Conservation (phyloP, 2,113 vertebrate genomes). For the Alectura lathami region DNA sequence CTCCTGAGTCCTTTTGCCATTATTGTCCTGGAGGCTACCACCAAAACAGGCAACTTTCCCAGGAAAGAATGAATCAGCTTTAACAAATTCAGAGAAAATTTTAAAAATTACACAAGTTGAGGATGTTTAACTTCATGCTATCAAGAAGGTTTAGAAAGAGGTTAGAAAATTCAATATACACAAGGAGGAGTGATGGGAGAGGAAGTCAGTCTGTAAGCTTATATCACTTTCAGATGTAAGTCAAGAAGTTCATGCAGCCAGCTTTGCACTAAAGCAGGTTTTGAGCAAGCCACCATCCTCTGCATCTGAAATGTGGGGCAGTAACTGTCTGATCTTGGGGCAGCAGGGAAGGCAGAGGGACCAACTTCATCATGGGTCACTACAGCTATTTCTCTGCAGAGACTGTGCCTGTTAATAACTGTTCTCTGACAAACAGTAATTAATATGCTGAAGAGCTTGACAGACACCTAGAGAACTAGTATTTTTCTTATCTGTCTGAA, state of each 20-base stretch:
- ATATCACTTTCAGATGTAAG: background rate
- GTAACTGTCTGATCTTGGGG: background rate
- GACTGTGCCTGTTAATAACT: constrained; percentile 16
- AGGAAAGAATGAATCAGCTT: background rate
- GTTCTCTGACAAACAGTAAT: constrained; percentile 29
- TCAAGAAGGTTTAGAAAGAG: background rate
- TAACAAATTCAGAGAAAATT: background rate
- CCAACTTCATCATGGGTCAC: background rate
- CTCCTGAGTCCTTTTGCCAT: background rate
- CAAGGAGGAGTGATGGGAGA: background rate
- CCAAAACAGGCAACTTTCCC: background rate
- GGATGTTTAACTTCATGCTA: background rate
- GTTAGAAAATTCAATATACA: background rate
- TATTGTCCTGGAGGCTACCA: background rate
- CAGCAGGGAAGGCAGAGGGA: background rate
- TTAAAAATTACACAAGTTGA: background rate
- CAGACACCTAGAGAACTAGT: background rate
- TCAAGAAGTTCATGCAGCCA: background rate
- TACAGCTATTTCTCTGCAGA: background rate
- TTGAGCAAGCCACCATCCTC: background rate
- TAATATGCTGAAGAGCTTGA: constrained; percentile 19
- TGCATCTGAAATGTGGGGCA: background rate
- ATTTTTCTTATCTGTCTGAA: background rate
- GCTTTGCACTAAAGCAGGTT: background rate
- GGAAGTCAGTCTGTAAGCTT: background rate